phyloP scores from a whole-genome alignment of 2,888 invertebrate species.

The Exephanes ischioxanthus region DNA sequence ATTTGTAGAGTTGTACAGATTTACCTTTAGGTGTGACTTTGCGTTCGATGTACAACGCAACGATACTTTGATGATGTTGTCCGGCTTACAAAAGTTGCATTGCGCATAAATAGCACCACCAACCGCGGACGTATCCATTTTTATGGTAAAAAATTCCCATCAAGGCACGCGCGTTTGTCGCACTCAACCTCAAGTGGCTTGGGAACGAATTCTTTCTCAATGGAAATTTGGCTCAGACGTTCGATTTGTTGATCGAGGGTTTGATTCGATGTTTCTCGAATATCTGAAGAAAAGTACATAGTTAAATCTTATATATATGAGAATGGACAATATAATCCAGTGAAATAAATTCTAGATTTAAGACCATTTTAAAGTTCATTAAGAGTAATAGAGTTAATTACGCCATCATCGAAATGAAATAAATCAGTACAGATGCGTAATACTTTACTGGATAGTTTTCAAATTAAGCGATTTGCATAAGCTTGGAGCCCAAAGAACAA shows the following conservation, averaged over 20 bases:
- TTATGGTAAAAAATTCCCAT: background rate
- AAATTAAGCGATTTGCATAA: background rate
- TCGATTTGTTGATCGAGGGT: background rate
- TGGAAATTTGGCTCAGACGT: background rate
- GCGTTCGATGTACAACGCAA: slow-evolving; percentile 4
- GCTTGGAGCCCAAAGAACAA: background rate
- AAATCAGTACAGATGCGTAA: too few species aligned
- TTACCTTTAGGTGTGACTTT: slow-evolving; percentile 3
- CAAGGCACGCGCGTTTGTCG: slow-evolving; percentile 1
- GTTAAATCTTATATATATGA: background rate
- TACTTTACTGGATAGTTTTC: too few species aligned
- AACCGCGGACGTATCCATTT: background rate
- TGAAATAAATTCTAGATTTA: too few species aligned
- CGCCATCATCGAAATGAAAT: too few species aligned
- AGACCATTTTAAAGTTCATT: too few species aligned
- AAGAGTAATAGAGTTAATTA: too few species aligned
- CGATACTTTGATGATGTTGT: background rate
- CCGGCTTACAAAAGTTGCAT: slow-evolving; percentile 1
- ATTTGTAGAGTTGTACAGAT: background rate
- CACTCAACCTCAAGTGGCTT: background rate
- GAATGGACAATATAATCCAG: background rate
- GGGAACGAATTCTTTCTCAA: background rate
- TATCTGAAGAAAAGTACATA: background rate
- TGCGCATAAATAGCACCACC: background rate
- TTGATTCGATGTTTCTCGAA: background rate